Percentiles rank a stretch among this genome's conserved stretches.
These are phyloP conservation scores for Oophaga pumilio DNA, from an alignment of 2,113 vertebrate species.

Conservation along the genomic window DNA sequence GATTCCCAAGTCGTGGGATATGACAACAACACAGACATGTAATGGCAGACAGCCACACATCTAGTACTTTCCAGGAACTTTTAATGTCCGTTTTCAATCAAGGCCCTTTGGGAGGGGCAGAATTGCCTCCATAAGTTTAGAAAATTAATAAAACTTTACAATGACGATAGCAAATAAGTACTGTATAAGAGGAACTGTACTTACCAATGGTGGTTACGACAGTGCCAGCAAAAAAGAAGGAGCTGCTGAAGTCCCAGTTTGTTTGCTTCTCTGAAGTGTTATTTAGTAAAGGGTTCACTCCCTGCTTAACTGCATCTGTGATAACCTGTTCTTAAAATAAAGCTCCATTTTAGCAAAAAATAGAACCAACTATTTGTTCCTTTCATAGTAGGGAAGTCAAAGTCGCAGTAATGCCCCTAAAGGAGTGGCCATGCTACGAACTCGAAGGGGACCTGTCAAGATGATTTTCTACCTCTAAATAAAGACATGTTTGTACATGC, in stretches of 20 bases:
- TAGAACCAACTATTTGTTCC: not conserved
- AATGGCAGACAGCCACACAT: no score
- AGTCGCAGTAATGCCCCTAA: not conserved
- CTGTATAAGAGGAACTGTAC: not conserved
- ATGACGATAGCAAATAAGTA: not conserved
- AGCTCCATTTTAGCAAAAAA: not conserved
- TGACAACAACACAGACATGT: no score
- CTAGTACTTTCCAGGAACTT: no score
- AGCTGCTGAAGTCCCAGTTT: slow-evolving; percentile 72
- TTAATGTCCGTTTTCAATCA: no score
- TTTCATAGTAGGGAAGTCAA: not conserved
- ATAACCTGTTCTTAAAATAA: slow-evolving; percentile 36
- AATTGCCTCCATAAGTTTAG: not conserved
- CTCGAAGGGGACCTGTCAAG: no score
- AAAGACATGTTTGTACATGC: no score
- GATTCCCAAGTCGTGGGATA: no score
- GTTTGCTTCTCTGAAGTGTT: slow-evolving; percentile 56
- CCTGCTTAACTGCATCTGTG: slow-evolving; percentile 67
- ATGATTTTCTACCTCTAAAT: no score
- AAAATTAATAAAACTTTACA: not conserved
- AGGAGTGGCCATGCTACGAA: not conserved
- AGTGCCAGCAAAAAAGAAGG: slow-evolving; percentile 71
- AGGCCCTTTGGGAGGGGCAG: no score
- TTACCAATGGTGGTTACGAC: slow-evolving; percentile 72
- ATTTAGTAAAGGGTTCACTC: slow-evolving; percentile 66